These are phyloP conservation scores for Phenganax stokvisi DNA, from an alignment of 92 coral and sea anemone species.

Conservation along the genomic window DNA sequence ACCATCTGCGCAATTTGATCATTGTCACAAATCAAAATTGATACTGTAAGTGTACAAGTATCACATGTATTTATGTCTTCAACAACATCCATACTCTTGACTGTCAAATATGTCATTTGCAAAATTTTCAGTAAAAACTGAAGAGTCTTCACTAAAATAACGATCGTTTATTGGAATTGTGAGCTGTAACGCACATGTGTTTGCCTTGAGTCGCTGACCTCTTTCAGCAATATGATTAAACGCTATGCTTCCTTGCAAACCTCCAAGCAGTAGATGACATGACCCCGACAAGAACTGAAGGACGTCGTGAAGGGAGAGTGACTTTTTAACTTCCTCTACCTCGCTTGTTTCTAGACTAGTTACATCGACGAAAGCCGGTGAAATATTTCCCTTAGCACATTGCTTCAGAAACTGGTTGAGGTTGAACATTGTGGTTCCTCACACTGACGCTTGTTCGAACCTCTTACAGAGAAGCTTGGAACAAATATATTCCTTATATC, in stretches of 20 bases:
- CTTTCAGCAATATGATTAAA: background rate
- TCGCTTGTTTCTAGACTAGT: constrained; percentile 9
- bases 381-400: constrained; percentile 27
- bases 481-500: constrained; percentile 29
- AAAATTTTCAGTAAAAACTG: constrained; percentile 14
- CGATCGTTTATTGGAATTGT: constrained; percentile 36
- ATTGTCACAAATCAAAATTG: no score
- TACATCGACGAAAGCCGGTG: constrained; percentile 27
- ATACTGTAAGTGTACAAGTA: no score
- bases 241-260: constrained; percentile 11
- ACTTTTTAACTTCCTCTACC: background rate
- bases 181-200: constrained; percentile 40
- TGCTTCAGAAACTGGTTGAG: constrained; percentile 48
- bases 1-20: no score
- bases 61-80: background rate
- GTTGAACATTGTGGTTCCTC: constrained; percentile 43
- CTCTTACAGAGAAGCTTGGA: constrained; percentile 25
- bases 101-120: constrained; percentile 45
- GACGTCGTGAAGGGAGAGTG: constrained; percentile 26
- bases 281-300: constrained; percentile 40
- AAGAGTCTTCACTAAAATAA: constrained; percentile 13
- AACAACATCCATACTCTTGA: constrained; percentile 27
- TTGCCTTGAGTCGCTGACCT: constrained; percentile 42
- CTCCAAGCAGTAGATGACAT: constrained; percentile 18
- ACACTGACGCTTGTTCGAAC: constrained; percentile 34